phyloP scores from a whole-genome alignment of 2,888 invertebrate species.

The Eristalis tenax region DNA sequence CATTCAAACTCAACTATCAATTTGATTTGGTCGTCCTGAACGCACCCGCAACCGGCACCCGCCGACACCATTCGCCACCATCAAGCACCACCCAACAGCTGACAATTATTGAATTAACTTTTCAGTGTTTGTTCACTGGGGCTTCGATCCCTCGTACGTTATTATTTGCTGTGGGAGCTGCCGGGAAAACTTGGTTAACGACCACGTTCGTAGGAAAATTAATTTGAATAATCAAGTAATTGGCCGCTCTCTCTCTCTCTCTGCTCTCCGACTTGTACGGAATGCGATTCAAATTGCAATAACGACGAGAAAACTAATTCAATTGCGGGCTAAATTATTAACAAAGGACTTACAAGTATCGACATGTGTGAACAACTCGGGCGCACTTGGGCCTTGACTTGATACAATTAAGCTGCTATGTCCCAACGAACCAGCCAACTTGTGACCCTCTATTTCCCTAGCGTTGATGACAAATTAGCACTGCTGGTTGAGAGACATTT shows the following conservation, averaged over 20 bases:
- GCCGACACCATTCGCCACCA: neutral
- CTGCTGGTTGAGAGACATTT: slow-evolving; percentile 18
- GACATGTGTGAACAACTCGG: slow-evolving; percentile 18
- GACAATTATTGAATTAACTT: slow-evolving; percentile 60
- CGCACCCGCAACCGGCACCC: neutral
- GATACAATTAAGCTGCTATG: slow-evolving; percentile 29
- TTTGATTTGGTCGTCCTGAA: slow-evolving; percentile 17
- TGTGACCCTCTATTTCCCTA: slow-evolving; percentile 27
- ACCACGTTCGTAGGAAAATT: slow-evolving; percentile 42
- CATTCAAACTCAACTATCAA: slow-evolving; percentile 74
- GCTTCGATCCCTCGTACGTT: slow-evolving; percentile 18
- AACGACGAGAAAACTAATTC: slow-evolving; percentile 56
- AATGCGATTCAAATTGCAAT: slow-evolving; percentile 26
- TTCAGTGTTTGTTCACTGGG: slow-evolving; percentile 43
- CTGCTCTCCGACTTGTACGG: neutral
- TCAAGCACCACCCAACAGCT: slow-evolving; percentile 2
- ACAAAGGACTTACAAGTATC: slow-evolving; percentile 42
- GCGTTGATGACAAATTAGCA: slow-evolving; percentile 34
- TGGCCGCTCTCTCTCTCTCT: neutral
- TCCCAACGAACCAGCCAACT: neutral
- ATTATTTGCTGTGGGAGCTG: slow-evolving; percentile 31
- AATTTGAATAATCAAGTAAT: slow-evolving; percentile 53
- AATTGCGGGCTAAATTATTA: slow-evolving; percentile 59
- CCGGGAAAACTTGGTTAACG: slow-evolving; percentile 11
- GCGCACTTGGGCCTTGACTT: slow-evolving; percentile 12